Evolutionary conservation across 2,888 invertebrate genomes (phyloP).

Genomic region (Rotaria magnacalcarata): DNA sequence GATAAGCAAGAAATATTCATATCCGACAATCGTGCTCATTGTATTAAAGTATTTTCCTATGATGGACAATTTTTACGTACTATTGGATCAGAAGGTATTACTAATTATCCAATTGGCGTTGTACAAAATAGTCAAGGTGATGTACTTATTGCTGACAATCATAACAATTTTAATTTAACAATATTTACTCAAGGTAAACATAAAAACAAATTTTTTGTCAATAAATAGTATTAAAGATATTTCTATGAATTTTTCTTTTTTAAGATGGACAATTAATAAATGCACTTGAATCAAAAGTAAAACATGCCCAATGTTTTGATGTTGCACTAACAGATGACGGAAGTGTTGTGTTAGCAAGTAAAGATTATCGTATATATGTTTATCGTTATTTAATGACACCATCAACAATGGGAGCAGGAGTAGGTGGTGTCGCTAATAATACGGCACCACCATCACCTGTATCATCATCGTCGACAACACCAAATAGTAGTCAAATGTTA

Average conservation of each 20-base stretch:
- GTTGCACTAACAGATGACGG: constrained; percentile 98
- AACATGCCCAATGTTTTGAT: constrained; percentile 99
- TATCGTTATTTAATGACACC: constrained; percentile 68
- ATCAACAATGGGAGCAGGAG: neutral
- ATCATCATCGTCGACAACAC: constrained; percentile 27
- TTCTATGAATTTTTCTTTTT: neutral
- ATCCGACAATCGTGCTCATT: constrained; percentile 97
- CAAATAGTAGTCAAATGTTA: neutral
- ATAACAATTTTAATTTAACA: constrained; percentile 98
- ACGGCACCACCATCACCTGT: neutral
- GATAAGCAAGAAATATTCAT: constrained; percentile 99
- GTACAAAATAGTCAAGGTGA: constrained; percentile 82
- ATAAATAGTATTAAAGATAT: too few species aligned
- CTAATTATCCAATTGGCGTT: constrained; percentile 98
- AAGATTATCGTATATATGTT: constrained; percentile 96
- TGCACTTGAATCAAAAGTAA: constrained; percentile 96
- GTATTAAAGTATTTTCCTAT: constrained; percentile 71
- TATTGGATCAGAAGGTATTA: constrained; percentile 89
- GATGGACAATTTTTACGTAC: constrained; percentile 69
- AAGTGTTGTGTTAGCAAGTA: constrained; percentile 94
- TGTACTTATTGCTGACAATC: constrained; percentile 89
- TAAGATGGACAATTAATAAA: constrained; percentile 65
- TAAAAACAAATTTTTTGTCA: too few species aligned
- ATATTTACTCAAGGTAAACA: constrained; percentile 68
- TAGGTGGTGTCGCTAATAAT: neutral